Percentiles rank a stretch among this genome's conserved stretches.
Evolutionary conservation across 2,113 vertebrate genomes (phyloP).

Genomic region (Pardalotus punctatus): DNA sequence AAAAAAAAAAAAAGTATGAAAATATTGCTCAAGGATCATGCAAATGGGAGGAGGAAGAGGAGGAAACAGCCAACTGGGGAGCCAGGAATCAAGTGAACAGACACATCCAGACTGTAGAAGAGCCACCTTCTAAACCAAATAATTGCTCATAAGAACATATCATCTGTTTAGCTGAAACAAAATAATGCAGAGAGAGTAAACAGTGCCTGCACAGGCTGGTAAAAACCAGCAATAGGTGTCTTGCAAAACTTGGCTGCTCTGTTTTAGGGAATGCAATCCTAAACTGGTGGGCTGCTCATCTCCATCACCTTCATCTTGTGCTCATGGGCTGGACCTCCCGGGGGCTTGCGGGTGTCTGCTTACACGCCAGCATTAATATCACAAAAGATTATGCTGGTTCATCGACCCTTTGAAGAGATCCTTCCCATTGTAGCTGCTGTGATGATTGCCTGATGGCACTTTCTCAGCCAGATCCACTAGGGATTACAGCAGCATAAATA

Average conservation of each 20-base stretch:
- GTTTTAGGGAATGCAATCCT: not conserved
- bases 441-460: not conserved
- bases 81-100: not conserved
- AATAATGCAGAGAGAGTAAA: not conserved
- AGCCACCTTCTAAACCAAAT: not conserved
- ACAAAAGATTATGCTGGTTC: not conserved
- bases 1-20: not conserved
- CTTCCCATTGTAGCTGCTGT: not conserved
- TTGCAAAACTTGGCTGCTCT: not conserved
- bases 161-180: not conserved
- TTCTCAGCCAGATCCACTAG: constrained; percentile 29
- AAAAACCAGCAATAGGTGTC: not conserved
- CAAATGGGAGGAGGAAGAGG: not conserved
- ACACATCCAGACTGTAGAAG: not conserved
- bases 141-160: not conserved
- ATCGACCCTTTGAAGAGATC: not conserved
- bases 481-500: constrained; percentile 37
- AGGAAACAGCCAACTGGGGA: not conserved
- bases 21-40: not conserved
- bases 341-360: not conserved
- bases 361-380: not conserved
- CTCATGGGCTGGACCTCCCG: not conserved
- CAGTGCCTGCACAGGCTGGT: not conserved
- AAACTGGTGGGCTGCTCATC: not conserved
- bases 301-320: not conserved